Conservation (phyloP, 2,888 invertebrate species). For the Caenorhabditis sinica region DNA sequence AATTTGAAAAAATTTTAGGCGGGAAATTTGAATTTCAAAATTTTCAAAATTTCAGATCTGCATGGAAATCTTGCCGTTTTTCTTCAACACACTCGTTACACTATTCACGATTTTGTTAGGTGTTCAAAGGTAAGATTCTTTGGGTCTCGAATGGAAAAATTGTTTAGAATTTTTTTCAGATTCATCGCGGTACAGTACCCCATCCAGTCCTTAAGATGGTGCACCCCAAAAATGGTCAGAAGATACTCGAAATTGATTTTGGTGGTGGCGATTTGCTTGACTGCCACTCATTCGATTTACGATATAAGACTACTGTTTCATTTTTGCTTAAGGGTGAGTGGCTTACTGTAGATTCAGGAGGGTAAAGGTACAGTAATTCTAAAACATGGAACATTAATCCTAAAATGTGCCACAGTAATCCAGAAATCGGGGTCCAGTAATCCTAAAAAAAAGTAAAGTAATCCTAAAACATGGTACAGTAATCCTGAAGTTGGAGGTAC, state of each 20-base stretch:
- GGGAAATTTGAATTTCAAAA: not conserved
- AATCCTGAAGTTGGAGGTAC: too few relatives aligned
- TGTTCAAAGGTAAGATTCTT: constrained; percentile 66
- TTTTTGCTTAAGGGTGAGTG: constrained; percentile 68
- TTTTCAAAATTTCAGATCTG: constrained; percentile 61
- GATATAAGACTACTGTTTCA: constrained; percentile 74
- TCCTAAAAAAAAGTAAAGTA: too few relatives aligned
- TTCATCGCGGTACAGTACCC: constrained; percentile 77
- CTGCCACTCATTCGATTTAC: constrained; percentile 67
- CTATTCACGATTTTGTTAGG: constrained; percentile 75
- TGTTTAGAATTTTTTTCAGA: constrained; percentile 46
- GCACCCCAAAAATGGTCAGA: constrained; percentile 69
- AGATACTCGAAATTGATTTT: constrained; percentile 68
- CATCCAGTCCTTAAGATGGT: constrained; percentile 73
- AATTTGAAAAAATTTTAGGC: not conserved
- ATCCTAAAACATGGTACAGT: too few relatives aligned
- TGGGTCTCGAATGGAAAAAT: not conserved
- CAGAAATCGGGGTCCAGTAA: too few relatives aligned
- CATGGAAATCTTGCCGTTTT: constrained; percentile 77
- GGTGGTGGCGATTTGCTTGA: constrained; percentile 64
- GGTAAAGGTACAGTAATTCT: too few relatives aligned
- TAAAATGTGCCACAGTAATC: too few relatives aligned
- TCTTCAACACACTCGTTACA: constrained; percentile 77
- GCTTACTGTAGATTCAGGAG: too few relatives aligned
- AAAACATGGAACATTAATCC: too few relatives aligned